phyloP scores from a whole-genome alignment of 2,113 vertebrate genomes.

The Lepus americanus region DNA sequence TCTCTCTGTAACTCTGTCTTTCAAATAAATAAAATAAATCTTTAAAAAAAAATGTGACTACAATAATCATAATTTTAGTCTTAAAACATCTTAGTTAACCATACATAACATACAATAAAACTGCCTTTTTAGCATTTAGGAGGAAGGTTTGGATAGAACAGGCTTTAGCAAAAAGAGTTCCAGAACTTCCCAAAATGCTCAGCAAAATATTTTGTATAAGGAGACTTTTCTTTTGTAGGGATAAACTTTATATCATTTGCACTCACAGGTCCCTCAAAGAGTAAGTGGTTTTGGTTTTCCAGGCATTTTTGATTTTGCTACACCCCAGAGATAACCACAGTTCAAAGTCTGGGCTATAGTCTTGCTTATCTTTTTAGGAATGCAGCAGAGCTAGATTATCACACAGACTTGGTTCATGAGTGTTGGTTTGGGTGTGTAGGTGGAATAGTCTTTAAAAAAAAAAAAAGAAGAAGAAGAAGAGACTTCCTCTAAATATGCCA shows the following conservation, averaged over 20 bases:
- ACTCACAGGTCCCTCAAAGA: slow-evolving; percentile 23
- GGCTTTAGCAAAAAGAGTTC: not conserved
- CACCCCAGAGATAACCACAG: not conserved
- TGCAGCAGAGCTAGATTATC: not conserved
- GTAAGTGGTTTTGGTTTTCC: not conserved
- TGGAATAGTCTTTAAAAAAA: not conserved
- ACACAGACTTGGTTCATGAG: not conserved
- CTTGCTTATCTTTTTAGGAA: not conserved
- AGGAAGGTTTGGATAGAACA: not conserved
- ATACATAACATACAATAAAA: slow-evolving; percentile 16
- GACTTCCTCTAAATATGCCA: not conserved
- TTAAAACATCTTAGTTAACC: not conserved
- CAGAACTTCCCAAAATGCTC: not conserved
- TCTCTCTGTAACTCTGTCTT: too few species aligned
- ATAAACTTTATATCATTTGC: not conserved
- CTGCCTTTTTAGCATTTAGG: slow-evolving; percentile 14
- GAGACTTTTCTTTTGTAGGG: not conserved
- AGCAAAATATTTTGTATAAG: not conserved
- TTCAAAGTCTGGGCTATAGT: not conserved
- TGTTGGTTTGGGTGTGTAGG: not conserved
- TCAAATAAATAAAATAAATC: too few species aligned
- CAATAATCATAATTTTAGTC: not conserved
- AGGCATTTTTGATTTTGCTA: not conserved
- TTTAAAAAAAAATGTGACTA: not conserved
- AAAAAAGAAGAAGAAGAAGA: not conserved